These are phyloP conservation scores for Hydroisotoma schaefferi DNA, from an alignment of 2,888 invertebrate genomes.

Conservation along the genomic window DNA sequence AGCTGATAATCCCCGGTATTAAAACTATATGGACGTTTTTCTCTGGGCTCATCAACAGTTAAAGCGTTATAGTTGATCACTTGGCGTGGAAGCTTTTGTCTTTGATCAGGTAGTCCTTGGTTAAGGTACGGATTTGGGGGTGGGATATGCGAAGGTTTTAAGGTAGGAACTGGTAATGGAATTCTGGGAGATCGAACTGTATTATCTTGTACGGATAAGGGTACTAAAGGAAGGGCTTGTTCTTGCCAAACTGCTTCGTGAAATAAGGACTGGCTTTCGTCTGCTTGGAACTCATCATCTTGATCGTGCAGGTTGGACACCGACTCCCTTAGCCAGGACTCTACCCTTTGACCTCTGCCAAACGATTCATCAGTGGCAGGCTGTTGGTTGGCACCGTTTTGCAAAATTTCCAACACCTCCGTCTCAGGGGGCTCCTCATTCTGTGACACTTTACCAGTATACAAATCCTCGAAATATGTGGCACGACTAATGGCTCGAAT, in stretches of 20 bases:
- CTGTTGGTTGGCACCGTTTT: slow-evolving; percentile 13
- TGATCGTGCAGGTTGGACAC: slow-evolving; percentile 16
- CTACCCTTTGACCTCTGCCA: slow-evolving; percentile 19
- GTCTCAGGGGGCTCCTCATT: slow-evolving; percentile 27
- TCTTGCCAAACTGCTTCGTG: slow-evolving; percentile 42
- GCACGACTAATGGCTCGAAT: slow-evolving; percentile 45
- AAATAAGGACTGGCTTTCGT: slow-evolving; percentile 32
- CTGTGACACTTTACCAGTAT: slow-evolving; percentile 33
- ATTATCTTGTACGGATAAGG: too few relatives aligned
- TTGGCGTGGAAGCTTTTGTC: too few relatives aligned
- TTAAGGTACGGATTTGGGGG: too few relatives aligned
- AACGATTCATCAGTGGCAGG: background rate
- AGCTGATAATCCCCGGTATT: too few relatives aligned
- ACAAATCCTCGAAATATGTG: slow-evolving; percentile 42
- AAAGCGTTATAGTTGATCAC: too few relatives aligned
- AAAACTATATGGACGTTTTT: too few relatives aligned
- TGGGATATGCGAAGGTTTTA: too few relatives aligned
- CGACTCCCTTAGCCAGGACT: slow-evolving; percentile 27
- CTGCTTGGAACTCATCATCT: background rate
- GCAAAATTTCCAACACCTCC: slow-evolving; percentile 25
- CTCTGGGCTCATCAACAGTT: too few relatives aligned
- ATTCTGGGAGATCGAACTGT: too few relatives aligned
- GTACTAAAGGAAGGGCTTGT: too few relatives aligned
- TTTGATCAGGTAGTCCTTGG: too few relatives aligned
- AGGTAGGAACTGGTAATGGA: too few relatives aligned